A percentile compares a stretch with the other conserved stretches of the same genome.
phyloP scores from a whole-genome alignment of 2,113 vertebrate genomes.

The Microcebus griseorufus region DNA sequence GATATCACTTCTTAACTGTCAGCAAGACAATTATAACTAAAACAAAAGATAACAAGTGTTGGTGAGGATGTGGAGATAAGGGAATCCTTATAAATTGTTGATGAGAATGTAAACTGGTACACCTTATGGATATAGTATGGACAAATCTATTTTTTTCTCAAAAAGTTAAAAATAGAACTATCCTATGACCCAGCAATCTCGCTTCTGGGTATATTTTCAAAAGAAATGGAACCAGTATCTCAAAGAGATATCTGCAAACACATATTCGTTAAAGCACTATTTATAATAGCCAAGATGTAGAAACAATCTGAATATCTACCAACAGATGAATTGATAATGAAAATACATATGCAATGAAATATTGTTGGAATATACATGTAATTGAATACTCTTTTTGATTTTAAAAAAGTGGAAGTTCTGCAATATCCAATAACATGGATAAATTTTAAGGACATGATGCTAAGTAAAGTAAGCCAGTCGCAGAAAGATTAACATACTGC shows the following conservation, averaged over 20 bases:
- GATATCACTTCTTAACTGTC: not conserved
- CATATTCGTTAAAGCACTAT: no score
- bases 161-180: no score
- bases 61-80: no score
- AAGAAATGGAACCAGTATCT: no score
- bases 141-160: no score
- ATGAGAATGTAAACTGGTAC: no score
- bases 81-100: no score
- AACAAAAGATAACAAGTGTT: not conserved
- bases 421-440: not conserved
- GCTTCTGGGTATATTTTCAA: no score
- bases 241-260: no score
- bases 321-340: not conserved
- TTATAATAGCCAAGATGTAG: not conserved
- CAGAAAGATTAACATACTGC: not conserved
- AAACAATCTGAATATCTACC: not conserved
- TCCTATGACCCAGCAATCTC: no score
- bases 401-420: not conserved
- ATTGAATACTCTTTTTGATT: not conserved
- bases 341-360: not conserved
- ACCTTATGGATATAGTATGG: no score
- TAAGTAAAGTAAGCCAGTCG: not conserved
- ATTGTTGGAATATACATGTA: not conserved
- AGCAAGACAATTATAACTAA: not conserved
- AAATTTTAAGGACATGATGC: not conserved